A percentile compares a stretch with the other conserved stretches of the same genome.
phyloP scores from a whole-genome alignment of 2,888 invertebrate genomes.

The Chrysolina haemoptera region DNA sequence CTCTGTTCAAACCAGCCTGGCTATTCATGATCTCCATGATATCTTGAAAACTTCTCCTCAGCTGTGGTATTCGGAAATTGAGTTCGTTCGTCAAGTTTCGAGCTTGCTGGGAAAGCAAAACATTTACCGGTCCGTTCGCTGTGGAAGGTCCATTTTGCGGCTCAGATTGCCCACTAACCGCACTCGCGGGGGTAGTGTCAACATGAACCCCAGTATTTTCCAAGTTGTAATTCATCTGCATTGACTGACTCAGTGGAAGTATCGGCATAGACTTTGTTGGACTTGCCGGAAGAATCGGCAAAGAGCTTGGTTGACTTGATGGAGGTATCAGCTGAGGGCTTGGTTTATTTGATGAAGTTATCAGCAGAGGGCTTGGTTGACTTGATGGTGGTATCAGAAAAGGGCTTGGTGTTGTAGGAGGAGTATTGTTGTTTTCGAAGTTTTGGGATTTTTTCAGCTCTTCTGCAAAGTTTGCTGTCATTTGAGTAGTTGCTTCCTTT shows the following conservation, averaged over 20 bases:
- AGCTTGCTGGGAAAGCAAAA: slow-evolving; percentile 1
- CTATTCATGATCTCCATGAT: slow-evolving; percentile 34
- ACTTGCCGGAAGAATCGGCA: no score
- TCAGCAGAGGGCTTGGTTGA: no score
- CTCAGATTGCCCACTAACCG: background rate
- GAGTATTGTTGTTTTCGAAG: background rate
- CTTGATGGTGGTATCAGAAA: no score
- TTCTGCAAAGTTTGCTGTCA: background rate
- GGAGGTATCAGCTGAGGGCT: no score
- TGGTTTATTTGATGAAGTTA: no score
- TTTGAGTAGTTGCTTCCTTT: background rate
- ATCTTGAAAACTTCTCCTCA: slow-evolving; percentile 37
- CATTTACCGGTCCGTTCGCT: background rate
- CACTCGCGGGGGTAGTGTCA: background rate
- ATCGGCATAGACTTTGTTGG: no score
- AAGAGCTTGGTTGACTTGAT: no score
- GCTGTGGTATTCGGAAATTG: slow-evolving; percentile 29
- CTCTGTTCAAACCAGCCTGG: background rate
- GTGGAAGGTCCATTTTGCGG: background rate
- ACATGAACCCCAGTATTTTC: background rate
- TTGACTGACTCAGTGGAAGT: background rate
- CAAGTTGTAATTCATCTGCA: background rate
- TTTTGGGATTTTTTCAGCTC: background rate
- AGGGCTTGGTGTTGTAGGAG: background rate
- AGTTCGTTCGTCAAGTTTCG: slow-evolving; percentile 34